A percentile compares a stretch with the other conserved stretches of the same genome.
These are phyloP conservation scores for Lysandra coridon DNA, from an alignment of 2,888 invertebrate genomes.

Conservation along the genomic window DNA sequence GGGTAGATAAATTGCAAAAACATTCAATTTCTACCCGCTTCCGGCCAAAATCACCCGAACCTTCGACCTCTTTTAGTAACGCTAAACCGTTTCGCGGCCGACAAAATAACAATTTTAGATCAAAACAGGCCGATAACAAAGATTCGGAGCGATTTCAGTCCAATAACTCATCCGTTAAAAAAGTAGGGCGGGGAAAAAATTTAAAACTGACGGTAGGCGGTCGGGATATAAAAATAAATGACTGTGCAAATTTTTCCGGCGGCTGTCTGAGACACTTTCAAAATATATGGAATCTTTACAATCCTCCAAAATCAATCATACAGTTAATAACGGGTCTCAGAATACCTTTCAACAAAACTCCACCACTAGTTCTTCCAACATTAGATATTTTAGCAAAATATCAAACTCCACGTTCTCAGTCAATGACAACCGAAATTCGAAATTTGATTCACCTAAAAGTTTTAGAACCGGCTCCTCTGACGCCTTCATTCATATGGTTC, in stretches of 20 bases:
- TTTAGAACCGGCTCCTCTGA: too few relatives aligned
- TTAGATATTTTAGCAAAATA: too few relatives aligned
- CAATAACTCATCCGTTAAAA: background rate
- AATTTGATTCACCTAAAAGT: too few relatives aligned
- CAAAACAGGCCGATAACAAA: background rate
- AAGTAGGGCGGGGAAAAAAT: background rate
- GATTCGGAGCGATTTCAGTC: background rate
- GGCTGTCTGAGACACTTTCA: background rate
- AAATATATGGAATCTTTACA: too few relatives aligned
- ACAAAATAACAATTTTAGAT: background rate
- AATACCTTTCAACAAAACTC: too few relatives aligned
- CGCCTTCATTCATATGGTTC: too few relatives aligned
- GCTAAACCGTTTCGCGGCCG: background rate
- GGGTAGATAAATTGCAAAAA: conserved; percentile 8
- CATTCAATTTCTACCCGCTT: background rate
- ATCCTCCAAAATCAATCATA: too few relatives aligned
- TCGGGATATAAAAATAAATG: conserved; percentile 9
- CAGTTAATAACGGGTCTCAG: too few relatives aligned
- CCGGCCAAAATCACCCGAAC: background rate
- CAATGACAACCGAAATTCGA: too few relatives aligned
- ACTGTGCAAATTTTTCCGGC: background rate
- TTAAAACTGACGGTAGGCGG: background rate
- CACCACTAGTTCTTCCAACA: too few relatives aligned
- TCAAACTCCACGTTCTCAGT: too few relatives aligned
- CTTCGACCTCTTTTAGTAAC: background rate